Evolutionary conservation across 2,797 vertebrate species (phyloP), one percentile per base, ranked within the genome.

Genomic region (Emys orbicularis): DNA sequence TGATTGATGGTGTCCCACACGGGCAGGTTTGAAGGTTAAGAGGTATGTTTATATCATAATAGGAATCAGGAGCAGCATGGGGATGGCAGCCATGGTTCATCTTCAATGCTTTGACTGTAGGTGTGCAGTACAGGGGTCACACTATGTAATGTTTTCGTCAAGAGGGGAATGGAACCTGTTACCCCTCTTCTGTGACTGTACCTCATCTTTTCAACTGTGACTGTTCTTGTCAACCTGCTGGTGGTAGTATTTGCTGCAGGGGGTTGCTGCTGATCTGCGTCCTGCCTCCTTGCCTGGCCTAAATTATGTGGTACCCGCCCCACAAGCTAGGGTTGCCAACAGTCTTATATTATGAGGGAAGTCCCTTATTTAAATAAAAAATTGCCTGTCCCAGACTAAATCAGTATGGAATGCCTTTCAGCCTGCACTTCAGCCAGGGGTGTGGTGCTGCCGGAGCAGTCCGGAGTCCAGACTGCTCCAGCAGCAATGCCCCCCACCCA

Each of bases 241-340:
- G 76, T 85, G 86, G 84, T 3, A 3, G 1, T 88, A 88, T 79
- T 91, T 94, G 12, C 87, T 91, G 80, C 37, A 94, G 84, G 96
- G 1, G 5, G 89, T 83, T 61, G 83, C 77, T 88, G 92, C 6
- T 44, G 74, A 49, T 59, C 27, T 29, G 49, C 13, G 1, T 95
- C 86, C 89, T 92, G 90, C 84, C 41, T 92, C 84, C 92, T 93
- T 86, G 53, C 5, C 31, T 50, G 95, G 94, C 95, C 94, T 96
- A 96, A 95, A 96, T 97, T 96, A 94, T 97, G 61, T 93, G 93
- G 92, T 93, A 93, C 90, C 96, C 95, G 96, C 86, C 85, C 97
- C 96, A 97, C 95, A 94, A 94, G 23, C 57, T 84, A 56, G 44
- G 87, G 44, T 50, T 25, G 68, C 68, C 68, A 41, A 23, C 11